Conservation (phyloP, 2,797 vertebrate species). For the Spheniscus humboldti region DNA sequence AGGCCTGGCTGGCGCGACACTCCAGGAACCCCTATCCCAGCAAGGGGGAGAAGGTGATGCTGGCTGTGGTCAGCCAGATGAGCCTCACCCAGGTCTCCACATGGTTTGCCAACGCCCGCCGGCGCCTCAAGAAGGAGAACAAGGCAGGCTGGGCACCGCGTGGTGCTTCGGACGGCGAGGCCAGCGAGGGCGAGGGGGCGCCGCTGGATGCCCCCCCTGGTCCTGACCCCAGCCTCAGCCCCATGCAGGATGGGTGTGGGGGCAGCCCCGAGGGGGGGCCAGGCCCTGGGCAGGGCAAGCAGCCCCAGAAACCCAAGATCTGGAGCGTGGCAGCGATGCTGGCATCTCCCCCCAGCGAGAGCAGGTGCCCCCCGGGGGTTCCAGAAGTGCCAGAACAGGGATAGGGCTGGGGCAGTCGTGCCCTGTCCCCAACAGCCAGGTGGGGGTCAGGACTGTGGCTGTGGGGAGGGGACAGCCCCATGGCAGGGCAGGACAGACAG, state of each 20-base stretch:
- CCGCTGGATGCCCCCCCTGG: accelerated
- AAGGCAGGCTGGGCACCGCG: slow-evolving; percentile 52
- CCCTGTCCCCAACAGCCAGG: not conserved
- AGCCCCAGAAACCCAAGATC: slow-evolving; percentile 35
- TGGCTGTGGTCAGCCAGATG: slow-evolving; percentile 5
- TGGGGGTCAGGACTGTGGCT: not conserved
- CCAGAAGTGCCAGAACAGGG: not conserved
- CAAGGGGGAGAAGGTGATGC: slow-evolving; percentile 63
- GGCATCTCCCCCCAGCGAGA: not conserved
- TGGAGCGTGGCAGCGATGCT: slow-evolving; percentile 29
- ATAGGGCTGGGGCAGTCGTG: not conserved
- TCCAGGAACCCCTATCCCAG: slow-evolving; percentile 60
- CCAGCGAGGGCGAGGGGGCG: not conserved
- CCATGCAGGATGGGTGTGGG: not conserved
- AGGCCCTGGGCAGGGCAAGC: not conserved
- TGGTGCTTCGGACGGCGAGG: not conserved
- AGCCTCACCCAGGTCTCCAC: slow-evolving; percentile 80
- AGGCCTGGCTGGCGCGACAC: slow-evolving; percentile 59
- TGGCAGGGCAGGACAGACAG: not conserved
- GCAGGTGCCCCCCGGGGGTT: accelerated
- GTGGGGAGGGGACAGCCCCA: not conserved
- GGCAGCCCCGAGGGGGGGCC: accelerated
- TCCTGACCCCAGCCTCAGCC: not conserved
- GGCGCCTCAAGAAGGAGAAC: slow-evolving; percentile 93
- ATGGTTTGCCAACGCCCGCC: slow-evolving; percentile 91